Evolutionary conservation across 2,113 vertebrate genomes (phyloP), one percentile per base, ranked within the genome.

Genomic region (Canis aureus): DNA sequence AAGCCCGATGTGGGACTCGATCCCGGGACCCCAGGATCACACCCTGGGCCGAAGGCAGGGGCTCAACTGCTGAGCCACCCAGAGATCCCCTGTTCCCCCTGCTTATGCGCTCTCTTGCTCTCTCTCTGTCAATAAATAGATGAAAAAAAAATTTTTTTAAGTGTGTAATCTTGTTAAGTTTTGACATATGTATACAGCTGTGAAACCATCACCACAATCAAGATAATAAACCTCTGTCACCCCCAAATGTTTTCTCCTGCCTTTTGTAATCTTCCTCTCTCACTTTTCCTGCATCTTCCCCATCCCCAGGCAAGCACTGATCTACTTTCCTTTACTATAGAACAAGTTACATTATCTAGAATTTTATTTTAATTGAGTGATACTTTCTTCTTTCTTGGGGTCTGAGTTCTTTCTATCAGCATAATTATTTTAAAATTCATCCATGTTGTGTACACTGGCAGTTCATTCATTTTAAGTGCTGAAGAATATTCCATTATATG

Each of bases 151-250:
- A 7, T 43, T 43, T 43, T 43, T 43, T 43, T 7, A 43, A 43
- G 6, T 43, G 67, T 13, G 13, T 80, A 43, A 94, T 73, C 92
- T 96, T 95, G 43, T 43, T 94, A 84, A 93, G 95, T 93, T 96
- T 91, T 97, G 96, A 95, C 89, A 92, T 43, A 78, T 73, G 67
- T 55, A 89, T 49, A 92, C 80, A 96, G 91, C 84, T 95, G 80
- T 74, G 93, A 97, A 97, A 49, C 55, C 8, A 6, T 64, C 79
- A 11, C 69, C 73, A 51, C 82, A 64, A 55, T 84, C n/a, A 73
- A 49, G 69, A 90, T 60, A 55, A 60, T 67, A 89, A 94, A 96
- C n/a, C 59, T 69, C 81, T n/a, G 60, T 89, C 67, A 27, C 51
- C 57, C 35, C 64, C 29, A 3, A 71, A 85, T 11, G 29, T 88